phyloP scores from a whole-genome alignment of 1,140 invertebrate genomes.

The Spodoptera litura region DNA sequence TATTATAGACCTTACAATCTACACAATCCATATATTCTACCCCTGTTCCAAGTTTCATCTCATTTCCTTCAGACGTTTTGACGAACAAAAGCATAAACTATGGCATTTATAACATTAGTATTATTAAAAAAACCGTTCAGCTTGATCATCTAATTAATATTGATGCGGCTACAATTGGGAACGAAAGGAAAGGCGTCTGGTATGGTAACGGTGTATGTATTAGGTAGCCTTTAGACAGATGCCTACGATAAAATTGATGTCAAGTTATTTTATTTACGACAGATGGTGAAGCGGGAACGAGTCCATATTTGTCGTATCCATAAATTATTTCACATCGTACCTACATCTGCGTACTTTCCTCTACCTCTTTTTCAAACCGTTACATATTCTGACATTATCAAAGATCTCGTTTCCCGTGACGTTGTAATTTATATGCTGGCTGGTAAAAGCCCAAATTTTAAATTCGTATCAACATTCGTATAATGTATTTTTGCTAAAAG shows the following conservation, averaged over 20 bases:
- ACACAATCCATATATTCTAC: too few relatives aligned
- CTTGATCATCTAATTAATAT: too few relatives aligned
- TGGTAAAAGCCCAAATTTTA: too few relatives aligned
- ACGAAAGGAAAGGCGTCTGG: too few relatives aligned
- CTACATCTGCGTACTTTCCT: not conserved
- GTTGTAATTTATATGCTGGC: too few relatives aligned
- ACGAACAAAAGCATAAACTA: too few relatives aligned
- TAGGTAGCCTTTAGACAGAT: not conserved
- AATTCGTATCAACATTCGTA: not conserved
- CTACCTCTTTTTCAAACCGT: not conserved
- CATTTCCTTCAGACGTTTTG: too few relatives aligned
- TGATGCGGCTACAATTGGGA: too few relatives aligned
- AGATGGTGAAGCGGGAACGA: not conserved
- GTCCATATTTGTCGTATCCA: conserved; percentile 24
- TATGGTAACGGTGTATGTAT: not conserved
- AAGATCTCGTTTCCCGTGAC: not conserved
- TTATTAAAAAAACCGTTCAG: too few relatives aligned
- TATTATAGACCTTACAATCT: too few relatives aligned
- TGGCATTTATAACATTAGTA: too few relatives aligned
- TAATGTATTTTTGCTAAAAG: not conserved
- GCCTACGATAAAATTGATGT: not conserved
- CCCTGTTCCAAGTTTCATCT: too few relatives aligned
- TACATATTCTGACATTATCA: not conserved
- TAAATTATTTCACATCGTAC: conserved; percentile 28
- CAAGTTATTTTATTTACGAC: not conserved